phyloP scores from a whole-genome alignment of 1,140 invertebrate genomes.

The Drosophila ananassae region DNA sequence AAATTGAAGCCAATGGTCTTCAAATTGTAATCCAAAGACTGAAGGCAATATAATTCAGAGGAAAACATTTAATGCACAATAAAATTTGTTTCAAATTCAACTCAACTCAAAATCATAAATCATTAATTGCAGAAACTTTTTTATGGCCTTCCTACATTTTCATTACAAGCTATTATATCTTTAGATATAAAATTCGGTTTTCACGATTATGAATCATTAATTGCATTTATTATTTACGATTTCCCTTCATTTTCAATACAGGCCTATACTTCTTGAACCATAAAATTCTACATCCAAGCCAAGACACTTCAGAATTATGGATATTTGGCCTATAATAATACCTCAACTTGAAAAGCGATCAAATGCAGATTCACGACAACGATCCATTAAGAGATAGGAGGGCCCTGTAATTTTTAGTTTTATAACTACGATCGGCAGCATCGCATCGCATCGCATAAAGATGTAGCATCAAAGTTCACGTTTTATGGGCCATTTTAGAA shows the following conservation, averaged over 20 bases:
- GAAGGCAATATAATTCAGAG: no score
- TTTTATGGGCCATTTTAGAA: constrained; percentile 51
- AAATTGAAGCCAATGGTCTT: neutral
- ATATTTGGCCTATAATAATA: neutral
- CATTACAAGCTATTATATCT: no score
- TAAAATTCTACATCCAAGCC: neutral
- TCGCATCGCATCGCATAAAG: constrained; percentile 22
- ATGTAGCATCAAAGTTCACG: constrained; percentile 39
- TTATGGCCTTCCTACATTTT: no score
- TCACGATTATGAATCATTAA: no score
- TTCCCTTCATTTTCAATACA: neutral
- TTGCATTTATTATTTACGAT: neutral
- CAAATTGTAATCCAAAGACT: neutral
- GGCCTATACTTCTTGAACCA: neutral
- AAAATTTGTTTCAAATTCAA: no score
- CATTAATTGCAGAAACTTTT: no score
- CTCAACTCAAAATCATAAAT: no score
- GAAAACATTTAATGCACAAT: no score
- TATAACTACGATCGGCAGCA: constrained; percentile 24
- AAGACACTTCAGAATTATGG: neutral
- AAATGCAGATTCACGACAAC: constrained; percentile 18
- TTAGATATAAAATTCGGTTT: no score
- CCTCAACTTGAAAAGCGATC: neutral
- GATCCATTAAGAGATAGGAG: constrained; percentile 25
- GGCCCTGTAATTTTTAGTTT: constrained; percentile 12